These are phyloP conservation scores for Hemicrepidius hirtus DNA, from an alignment of 2,888 invertebrate species.

Conservation along the genomic window DNA sequence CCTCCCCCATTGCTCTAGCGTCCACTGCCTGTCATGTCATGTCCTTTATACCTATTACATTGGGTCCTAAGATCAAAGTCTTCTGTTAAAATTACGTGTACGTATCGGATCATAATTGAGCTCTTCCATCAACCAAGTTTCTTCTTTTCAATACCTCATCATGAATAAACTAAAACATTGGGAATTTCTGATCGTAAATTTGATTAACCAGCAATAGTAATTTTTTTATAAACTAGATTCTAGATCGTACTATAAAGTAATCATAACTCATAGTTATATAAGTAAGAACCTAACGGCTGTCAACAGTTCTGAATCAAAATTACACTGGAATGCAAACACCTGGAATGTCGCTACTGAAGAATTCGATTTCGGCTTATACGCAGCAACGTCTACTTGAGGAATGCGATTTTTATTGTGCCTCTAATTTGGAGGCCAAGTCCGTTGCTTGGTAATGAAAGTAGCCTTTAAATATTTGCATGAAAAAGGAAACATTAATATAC, in stretches of 20 bases:
- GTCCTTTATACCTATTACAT: too few species aligned
- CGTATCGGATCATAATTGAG: too few species aligned
- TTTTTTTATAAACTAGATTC: neutral
- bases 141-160: too few species aligned
- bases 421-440: neutral
- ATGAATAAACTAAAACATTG: too few species aligned
- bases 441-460: too few species aligned
- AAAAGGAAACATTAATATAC: too few species aligned
- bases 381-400: neutral
- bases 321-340: constrained; percentile 13
- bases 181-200: neutral
- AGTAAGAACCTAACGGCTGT: constrained; percentile 10
- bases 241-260: neutral
- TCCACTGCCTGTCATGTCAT: too few species aligned
- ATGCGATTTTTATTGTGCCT: neutral
- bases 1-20: too few species aligned
- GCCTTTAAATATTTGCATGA: too few species aligned
- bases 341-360: constrained; percentile 20
- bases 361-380: neutral
- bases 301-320: constrained; percentile 15
- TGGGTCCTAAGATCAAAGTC: too few species aligned
- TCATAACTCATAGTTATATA: constrained; percentile 12
- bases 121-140: too few species aligned
- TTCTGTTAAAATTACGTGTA: too few species aligned
- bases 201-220: neutral